Percentiles rank a stretch among this genome's conserved stretches.
phyloP scores from a whole-genome alignment of 2,797 vertebrate species.

The Harpagifer antarcticus region DNA sequence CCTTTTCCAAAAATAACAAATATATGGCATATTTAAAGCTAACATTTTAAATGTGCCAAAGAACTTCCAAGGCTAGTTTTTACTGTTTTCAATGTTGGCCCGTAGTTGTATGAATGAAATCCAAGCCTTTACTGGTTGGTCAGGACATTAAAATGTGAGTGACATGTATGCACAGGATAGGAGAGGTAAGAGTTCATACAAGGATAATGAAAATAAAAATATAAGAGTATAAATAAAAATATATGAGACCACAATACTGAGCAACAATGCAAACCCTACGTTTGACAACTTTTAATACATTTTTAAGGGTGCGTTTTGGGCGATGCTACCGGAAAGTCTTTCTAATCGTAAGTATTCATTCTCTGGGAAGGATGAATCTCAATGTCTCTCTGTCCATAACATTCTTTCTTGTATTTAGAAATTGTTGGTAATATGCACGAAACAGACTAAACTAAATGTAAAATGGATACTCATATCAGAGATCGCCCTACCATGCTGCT shows the following conservation, averaged over 20 bases:
- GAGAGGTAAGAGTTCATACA: too few relatives aligned
- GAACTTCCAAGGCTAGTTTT: too few relatives aligned
- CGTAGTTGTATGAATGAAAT: too few relatives aligned
- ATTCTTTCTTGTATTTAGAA: not conserved
- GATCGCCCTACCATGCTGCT: conserved; percentile 56
- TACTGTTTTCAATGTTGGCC: too few relatives aligned
- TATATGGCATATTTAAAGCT: too few relatives aligned
- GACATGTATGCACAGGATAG: too few relatives aligned
- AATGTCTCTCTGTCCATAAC: not conserved
- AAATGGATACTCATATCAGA: not conserved
- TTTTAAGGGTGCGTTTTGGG: not conserved
- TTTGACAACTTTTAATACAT: not conserved
- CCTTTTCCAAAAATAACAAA: too few relatives aligned
- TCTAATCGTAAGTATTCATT: not conserved
- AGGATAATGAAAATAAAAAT: too few relatives aligned
- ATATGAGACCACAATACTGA: not conserved
- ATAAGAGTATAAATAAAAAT: not conserved
- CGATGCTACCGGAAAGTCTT: not conserved
- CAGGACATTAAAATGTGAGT: not conserved
- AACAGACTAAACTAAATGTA: not conserved
- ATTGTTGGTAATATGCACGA: too few relatives aligned
- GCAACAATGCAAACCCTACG: not conserved
- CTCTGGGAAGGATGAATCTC: not conserved
- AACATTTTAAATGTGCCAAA: too few relatives aligned
- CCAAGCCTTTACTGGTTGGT: too few relatives aligned